Percentiles rank a stretch among this genome's conserved stretches.
Evolutionary conservation across 1,140 invertebrate species (phyloP).

Genomic region (Arion vulgaris): DNA sequence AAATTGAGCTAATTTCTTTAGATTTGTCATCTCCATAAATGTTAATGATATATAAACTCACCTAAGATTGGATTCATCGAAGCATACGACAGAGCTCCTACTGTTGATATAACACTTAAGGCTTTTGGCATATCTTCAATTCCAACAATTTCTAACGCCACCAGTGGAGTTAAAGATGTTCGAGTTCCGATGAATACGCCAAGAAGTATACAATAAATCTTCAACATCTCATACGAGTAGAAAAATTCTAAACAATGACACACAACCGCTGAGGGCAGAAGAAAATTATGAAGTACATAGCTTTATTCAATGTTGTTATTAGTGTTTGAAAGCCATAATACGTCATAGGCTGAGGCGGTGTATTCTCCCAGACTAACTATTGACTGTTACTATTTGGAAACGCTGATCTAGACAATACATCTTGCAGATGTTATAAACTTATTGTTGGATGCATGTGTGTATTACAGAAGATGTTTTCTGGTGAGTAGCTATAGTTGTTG

Average conservation of each 20-base stretch:
- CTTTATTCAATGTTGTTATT: no score
- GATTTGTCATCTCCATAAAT: no score
- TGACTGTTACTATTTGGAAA: no score
- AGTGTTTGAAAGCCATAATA: no score
- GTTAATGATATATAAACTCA: not conserved
- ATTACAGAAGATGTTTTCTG: no score
- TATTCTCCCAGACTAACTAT: no score
- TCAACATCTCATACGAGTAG: not conserved
- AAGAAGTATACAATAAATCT: not conserved
- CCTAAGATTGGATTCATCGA: slow-evolving; percentile 6
- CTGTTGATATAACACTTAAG: not conserved
- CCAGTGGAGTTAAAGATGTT: not conserved
- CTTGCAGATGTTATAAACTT: no score
- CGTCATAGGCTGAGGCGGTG: no score
- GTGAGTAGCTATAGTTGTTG: no score
- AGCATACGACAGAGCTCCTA: not conserved
- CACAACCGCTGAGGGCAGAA: not conserved
- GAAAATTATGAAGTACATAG: not conserved
- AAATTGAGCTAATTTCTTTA: no score
- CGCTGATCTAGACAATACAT: no score
- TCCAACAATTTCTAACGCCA: slow-evolving; percentile 22
- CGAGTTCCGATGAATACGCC: slow-evolving; percentile 15
- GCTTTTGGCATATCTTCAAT: slow-evolving; percentile 32
- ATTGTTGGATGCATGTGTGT: no score
- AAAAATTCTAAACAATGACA: not conserved